These are phyloP conservation scores for Thryonomys swinderianus DNA, from an alignment of 2,113 vertebrate species.

Conservation along the genomic window DNA sequence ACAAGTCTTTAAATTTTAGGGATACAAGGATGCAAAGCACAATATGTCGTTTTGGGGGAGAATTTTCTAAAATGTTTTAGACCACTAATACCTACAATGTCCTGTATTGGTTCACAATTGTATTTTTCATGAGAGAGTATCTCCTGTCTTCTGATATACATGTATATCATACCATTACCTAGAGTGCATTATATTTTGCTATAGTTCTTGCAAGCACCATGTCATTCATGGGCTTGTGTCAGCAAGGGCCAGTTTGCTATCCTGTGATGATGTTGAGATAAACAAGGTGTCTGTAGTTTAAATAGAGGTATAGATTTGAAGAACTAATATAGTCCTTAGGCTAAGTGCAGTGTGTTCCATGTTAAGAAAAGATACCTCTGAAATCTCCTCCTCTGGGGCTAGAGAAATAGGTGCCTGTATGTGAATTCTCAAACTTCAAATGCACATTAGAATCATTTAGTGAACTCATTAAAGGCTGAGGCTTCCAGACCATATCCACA, in stretches of 20 bases:
- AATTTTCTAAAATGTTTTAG: not conserved
- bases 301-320: not conserved
- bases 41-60: not conserved
- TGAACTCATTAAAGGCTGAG: not conserved
- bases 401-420: not conserved
- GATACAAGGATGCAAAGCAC: not conserved
- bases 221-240: not conserved
- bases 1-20: not conserved
- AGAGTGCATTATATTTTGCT: not conserved
- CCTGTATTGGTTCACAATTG: not conserved
- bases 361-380: not conserved
- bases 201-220: not conserved
- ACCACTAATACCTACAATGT: not conserved
- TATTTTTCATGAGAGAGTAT: not conserved
- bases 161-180: not conserved
- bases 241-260: no score
- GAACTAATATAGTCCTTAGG: not conserved
- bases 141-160: not conserved
- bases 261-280: not conserved
- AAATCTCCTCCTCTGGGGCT: not conserved
- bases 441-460: not conserved
- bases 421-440: constrained; percentile 10
- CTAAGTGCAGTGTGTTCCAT: not conserved
- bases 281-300: not conserved
- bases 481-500: not conserved